Base-by-base conservation (phyloP, 2,888 invertebrate genomes). In the Eupithecia pulchellata region DNA sequence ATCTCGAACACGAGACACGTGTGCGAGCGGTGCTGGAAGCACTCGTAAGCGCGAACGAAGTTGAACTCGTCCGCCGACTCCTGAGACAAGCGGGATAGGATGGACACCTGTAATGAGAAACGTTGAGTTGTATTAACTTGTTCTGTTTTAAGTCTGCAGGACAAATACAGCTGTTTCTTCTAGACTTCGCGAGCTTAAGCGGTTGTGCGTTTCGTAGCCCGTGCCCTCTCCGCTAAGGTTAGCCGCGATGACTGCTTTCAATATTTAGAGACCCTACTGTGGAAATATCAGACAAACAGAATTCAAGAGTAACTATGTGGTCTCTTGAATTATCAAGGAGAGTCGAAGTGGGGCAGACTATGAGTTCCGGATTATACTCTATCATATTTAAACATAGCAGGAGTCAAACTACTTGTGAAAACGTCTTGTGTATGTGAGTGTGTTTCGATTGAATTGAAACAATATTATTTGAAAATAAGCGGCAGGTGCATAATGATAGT, bases 1-100 rank as follows among this genome's bases (percentile, higher is more conserved):
- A 99, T 99, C 95, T 99, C 99, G 91, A 99, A 99, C 88, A 99
- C 99, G 93, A 99, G 96, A 93, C 99, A 99, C 69, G 99, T 99
- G 95, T 99, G 99, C 90, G 98, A 99, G 92, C 99, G 99, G 94
- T 99, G 99, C 95, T 99, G 99, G 95, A 99, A 99, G 95, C 99
- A 99, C 94, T 99, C 99, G 94, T 98, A 99, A 63, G 99, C 99
- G 78, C 99, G 98, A 83, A 99, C 99, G 95, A 99, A 99, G 95
- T 99, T 99, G 95, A 98, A 99, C 95, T 99, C 99, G 94, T 99
- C 99, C 83, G 99, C 99, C 95, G 99, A 99, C 95, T 99, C 99
- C 93, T 98, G 99, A 86, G 98, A 98, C 74, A 98, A 95, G 81
- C 98, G 96, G 78, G 98, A 98, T 88, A 98, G 95, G 93, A 98